phyloP scores from a whole-genome alignment of 2,888 invertebrate species.

The Aphidius colemani region DNA sequence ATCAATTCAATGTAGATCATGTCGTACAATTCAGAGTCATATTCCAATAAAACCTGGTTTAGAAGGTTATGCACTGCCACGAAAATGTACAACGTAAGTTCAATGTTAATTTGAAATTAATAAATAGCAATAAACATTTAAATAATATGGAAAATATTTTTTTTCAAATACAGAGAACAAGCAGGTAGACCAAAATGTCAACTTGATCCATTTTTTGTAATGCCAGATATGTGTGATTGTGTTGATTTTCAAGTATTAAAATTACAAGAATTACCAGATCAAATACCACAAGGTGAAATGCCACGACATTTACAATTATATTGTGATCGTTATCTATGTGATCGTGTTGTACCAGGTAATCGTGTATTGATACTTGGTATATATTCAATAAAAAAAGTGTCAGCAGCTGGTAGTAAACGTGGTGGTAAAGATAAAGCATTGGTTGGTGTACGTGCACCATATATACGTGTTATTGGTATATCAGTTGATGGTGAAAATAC shows the following conservation, averaged over 20 bases:
- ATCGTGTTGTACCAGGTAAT: constrained; percentile 95
- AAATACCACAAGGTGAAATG: constrained; percentile 95
- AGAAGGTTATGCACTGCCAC: constrained; percentile 93
- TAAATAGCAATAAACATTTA: background rate
- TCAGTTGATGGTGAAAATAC: constrained; percentile 81
- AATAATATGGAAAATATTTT: constrained; percentile 23
- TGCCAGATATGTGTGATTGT: constrained; percentile 96
- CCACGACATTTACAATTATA: constrained; percentile 94
- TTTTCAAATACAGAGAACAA: constrained; percentile 73
- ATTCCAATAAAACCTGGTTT: constrained; percentile 91
- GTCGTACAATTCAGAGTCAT: constrained; percentile 87
- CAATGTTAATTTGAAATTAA: no score
- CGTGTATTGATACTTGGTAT: constrained; percentile 92
- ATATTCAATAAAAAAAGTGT: constrained; percentile 91
- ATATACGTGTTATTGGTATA: constrained; percentile 92
- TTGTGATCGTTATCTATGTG: constrained; percentile 91
- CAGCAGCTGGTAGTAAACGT: constrained; percentile 67
- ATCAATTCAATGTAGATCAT: constrained; percentile 93
- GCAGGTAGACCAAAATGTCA: constrained; percentile 92
- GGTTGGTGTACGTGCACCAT: constrained; percentile 92
- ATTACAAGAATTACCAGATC: constrained; percentile 94
- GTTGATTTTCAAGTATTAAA: constrained; percentile 98
- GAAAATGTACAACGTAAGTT: constrained; percentile 89
- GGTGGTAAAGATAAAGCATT: constrained; percentile 77
- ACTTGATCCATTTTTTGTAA: constrained; percentile 95